phyloP scores from a whole-genome alignment of 2,113 vertebrate species.

The Scomber japonicus region DNA sequence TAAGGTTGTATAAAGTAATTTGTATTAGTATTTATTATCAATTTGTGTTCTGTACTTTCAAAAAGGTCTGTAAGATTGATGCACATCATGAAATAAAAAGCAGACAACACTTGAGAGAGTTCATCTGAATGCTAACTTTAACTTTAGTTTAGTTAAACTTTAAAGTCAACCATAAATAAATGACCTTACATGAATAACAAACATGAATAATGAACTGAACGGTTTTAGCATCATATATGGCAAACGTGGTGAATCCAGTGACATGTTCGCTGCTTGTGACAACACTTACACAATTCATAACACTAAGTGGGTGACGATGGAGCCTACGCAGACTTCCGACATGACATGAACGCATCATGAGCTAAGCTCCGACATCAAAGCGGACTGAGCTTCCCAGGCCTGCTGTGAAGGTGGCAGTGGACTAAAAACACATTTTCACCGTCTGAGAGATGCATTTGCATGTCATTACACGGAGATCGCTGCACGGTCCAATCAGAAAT shows the following conservation, averaged over 20 bases:
- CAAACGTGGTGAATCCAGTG: background rate
- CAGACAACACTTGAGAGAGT: too few relatives aligned
- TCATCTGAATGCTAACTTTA: background rate
- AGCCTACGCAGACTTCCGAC: constrained; percentile 29
- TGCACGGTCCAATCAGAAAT: constrained; percentile 29
- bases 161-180: constrained; percentile 6
- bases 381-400: constrained; percentile 33
- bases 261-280: constrained; percentile 8
- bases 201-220: background rate
- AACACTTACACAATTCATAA: background rate
- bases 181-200: background rate
- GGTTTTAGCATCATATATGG: background rate
- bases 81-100: background rate
- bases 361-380: constrained; percentile 55
- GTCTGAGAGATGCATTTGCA: constrained; percentile 55
- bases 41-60: background rate
- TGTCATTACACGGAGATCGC: constrained; percentile 55
- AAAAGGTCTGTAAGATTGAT: background rate
- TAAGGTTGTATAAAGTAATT: background rate
- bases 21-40: background rate
- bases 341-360: constrained; percentile 49
- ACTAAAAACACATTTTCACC: constrained; percentile 55
- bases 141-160: background rate
- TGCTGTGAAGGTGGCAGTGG: constrained; percentile 55
- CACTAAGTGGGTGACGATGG: constrained; percentile 33